These are phyloP conservation scores for Nemurella pictetii DNA, from an alignment of 2,888 invertebrate species.

Conservation along the genomic window DNA sequence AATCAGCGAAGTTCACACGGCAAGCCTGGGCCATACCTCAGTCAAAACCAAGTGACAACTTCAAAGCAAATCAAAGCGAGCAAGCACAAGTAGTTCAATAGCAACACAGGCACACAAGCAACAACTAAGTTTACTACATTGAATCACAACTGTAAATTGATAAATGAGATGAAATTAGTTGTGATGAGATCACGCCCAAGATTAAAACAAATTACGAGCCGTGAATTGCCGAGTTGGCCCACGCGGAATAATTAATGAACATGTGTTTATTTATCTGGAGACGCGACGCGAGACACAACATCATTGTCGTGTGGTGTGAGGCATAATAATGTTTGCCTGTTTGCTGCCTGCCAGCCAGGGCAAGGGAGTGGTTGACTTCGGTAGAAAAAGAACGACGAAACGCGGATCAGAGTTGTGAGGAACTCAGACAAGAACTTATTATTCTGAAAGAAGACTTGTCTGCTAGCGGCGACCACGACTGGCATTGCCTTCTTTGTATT, in stretches of 20 bases:
- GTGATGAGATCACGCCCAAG: neutral
- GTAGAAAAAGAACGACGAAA: neutral
- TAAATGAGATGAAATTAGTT: neutral
- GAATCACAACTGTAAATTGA: neutral
- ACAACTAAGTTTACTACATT: no score
- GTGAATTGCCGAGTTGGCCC: neutral
- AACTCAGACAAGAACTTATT: neutral
- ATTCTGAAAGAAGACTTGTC: neutral
- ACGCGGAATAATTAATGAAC: slow-evolving; percentile 6
- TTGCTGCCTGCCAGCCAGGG: neutral
- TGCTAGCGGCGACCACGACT: no score
- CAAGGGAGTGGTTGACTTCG: neutral
- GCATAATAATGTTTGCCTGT: no score
- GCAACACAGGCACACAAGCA: no score
- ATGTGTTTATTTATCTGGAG: neutral
- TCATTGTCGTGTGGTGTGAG: neutral
- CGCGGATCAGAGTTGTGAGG: neutral
- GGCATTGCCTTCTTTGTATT: neutral
- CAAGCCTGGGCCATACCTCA: no score
- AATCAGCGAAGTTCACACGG: no score
- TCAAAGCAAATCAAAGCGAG: no score
- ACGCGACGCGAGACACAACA: neutral
- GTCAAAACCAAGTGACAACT: no score
- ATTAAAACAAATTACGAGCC: neutral
- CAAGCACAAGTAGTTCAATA: no score